Percentiles rank a stretch among this genome's conserved stretches.
Evolutionary conservation across 1,140 invertebrate species (phyloP).

Genomic region (Orchesella cincta): DNA sequence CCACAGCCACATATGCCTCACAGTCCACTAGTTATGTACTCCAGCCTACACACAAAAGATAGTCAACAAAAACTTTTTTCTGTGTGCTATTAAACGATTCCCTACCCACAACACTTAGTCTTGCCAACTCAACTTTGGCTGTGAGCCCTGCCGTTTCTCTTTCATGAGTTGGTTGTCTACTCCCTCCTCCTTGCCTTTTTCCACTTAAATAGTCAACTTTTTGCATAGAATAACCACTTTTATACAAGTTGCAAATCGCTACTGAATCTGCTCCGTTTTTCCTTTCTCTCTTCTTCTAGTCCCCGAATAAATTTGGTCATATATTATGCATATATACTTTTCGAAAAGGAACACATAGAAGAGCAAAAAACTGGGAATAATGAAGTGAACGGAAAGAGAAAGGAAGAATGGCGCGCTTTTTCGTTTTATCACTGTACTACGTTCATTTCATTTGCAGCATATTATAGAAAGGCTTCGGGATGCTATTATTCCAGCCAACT

Average conservation of each 20-base stretch:
- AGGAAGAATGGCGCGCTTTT: background rate
- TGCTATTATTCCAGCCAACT: too few relatives aligned
- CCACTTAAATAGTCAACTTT: background rate
- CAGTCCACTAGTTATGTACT: too few relatives aligned
- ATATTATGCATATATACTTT: background rate
- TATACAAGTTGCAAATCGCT: background rate
- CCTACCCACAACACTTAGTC: background rate
- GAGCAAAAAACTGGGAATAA: background rate
- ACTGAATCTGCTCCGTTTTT: background rate
- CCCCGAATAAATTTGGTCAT: constrained; percentile 12
- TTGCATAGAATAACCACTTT: background rate
- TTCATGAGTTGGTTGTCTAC: too few relatives aligned
- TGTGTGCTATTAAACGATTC: background rate
- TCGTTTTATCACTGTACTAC: background rate
- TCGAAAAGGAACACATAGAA: background rate
- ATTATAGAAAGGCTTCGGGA: background rate
- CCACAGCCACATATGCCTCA: too few relatives aligned
- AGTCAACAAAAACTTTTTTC: background rate
- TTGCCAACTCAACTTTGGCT: background rate
- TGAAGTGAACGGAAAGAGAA: background rate
- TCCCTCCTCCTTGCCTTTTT: background rate
- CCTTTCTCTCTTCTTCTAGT: background rate
- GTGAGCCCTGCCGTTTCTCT: background rate
- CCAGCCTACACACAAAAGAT: too few relatives aligned
- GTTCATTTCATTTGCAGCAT: too few relatives aligned